phyloP scores from a whole-genome alignment of 2,113 vertebrate genomes.

The Gallinago paraguaiae region DNA sequence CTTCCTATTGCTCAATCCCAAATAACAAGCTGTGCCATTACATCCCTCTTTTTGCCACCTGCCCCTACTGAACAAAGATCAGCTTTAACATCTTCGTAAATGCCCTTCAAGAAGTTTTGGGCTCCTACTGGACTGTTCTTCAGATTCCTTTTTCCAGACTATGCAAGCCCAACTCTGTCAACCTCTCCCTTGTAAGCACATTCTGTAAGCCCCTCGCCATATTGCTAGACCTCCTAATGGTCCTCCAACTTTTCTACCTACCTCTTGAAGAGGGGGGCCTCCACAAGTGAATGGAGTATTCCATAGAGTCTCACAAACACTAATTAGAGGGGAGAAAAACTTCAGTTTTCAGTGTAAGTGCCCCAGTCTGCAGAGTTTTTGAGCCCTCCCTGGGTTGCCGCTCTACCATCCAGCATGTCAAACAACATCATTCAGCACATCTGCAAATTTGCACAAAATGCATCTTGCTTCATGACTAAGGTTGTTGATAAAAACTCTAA shows the following conservation, averaged over 20 bases:
- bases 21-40: not conserved
- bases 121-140: not conserved
- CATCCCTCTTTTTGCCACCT: not conserved
- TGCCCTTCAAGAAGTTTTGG: not conserved
- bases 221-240: not conserved
- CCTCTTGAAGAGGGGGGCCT: not conserved
- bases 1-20: not conserved
- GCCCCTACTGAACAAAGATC: not conserved
- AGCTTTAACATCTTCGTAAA: not conserved
- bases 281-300: not conserved
- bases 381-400: not conserved
- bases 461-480: not conserved
- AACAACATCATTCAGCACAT: not conserved
- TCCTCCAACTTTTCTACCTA: not conserved
- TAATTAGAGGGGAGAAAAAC: not conserved
- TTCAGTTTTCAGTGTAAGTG: too few relatives aligned
- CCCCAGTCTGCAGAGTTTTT: not conserved
- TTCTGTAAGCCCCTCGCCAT: not conserved
- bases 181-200: not conserved
- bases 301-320: not conserved
- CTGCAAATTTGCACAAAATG: not conserved
- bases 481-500: not conserved
- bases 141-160: not conserved
- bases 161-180: not conserved
- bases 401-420: not conserved